phyloP scores from a whole-genome alignment of 2,888 invertebrate species.

The Hypena proboscidalis region DNA sequence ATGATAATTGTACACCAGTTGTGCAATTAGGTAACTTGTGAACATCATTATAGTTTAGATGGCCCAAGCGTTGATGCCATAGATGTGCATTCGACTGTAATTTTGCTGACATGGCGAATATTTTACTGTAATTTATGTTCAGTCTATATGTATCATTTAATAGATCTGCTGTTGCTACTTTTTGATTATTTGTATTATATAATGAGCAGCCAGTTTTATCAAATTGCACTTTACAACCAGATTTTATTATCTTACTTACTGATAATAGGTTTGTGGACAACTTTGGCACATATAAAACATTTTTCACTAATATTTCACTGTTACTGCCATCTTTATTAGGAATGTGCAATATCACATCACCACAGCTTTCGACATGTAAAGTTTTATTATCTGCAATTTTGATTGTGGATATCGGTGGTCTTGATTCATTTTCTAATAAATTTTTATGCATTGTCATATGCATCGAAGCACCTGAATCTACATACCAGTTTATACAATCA shows the following conservation, averaged over 20 bases:
- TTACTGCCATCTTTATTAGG: too few species aligned
- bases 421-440: neutral
- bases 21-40: neutral
- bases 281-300: neutral
- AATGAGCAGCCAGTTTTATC: too few species aligned
- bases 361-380: too few species aligned
- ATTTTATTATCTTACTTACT: slow-evolving; percentile 1
- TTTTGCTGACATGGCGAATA: neutral
- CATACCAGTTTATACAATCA: neutral
- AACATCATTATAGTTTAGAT: neutral
- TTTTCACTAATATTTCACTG: too few species aligned
- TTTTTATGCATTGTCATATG: neutral
- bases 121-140: neutral
- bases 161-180: too few species aligned
- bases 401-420: neutral
- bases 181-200: too few species aligned
- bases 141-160: neutral
- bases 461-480: neutral
- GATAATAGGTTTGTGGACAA: neutral
- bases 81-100: neutral
- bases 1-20: too few species aligned
- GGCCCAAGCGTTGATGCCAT: neutral
- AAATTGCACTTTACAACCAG: too few species aligned
- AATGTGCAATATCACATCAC: neutral
- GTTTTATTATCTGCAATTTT: neutral